Conservation (phyloP, 1,140 invertebrate genomes). For the Drosophila paulistorum region DNA sequence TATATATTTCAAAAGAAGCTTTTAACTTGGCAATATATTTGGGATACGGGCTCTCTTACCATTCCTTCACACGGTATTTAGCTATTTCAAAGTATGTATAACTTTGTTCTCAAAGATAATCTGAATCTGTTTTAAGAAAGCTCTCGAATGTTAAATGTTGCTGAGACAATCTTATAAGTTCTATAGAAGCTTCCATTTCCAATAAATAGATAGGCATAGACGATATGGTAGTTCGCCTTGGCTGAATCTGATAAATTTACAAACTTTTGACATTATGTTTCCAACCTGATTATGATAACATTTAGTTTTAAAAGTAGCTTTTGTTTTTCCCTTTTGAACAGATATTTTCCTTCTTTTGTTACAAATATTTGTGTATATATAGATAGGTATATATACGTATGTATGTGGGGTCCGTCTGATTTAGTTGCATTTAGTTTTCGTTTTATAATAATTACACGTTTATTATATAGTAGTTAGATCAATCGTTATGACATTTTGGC, state of each 20-base stretch:
- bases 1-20: too few relatives aligned
- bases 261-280: background rate
- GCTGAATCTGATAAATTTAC: background rate
- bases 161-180: background rate
- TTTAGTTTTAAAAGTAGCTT: background rate
- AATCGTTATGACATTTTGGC: background rate
- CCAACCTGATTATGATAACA: background rate
- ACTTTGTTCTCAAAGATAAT: too few relatives aligned
- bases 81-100: too few relatives aligned
- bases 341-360: background rate
- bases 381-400: background rate
- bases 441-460: conserved; percentile 14
- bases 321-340: background rate
- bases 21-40: too few relatives aligned
- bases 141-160: background rate
- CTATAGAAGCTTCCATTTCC: background rate
- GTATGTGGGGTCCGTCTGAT: background rate
- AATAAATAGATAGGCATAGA: background rate
- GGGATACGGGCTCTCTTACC: too few relatives aligned
- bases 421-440: background rate
- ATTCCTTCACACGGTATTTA: too few relatives aligned
- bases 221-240: background rate
- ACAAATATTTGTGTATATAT: background rate
- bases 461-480: conserved; percentile 1
- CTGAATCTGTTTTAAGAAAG: too few relatives aligned